Base-by-base conservation (phyloP, 2,888 invertebrate species). In the Hemistola chrysoprasaria region DNA sequence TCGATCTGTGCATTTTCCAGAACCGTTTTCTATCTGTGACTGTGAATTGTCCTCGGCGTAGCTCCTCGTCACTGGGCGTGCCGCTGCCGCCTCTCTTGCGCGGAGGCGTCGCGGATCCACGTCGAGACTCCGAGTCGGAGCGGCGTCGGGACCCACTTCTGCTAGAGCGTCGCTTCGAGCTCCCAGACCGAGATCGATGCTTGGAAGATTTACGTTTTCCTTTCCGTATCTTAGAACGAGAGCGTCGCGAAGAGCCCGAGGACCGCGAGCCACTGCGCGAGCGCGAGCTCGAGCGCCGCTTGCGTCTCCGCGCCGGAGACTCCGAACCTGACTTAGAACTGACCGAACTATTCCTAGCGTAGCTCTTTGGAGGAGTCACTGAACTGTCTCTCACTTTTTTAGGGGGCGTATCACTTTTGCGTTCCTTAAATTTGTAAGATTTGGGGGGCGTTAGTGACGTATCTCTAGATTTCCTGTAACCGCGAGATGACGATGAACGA, bases 31-130 rank as follows among this genome's bases (percentile, higher is more conserved):
- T 72, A 45, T 88, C 88, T 1, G 80, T 80, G 3, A 87, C 87
- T 1, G 88, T 87, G 50, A 88, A 88, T 48, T 88, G 88, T 0
- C 88, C 87, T 8, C 86, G 79, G 1, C 86, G 72, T 47, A 79
- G 70, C 47, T 80, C 80, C 27, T 83, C 85, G 1, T 85, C 81
- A 47, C 81, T 82, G 1, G 70, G 71, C 1, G 75, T 66, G n/a
- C 66, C 70, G 26, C 74, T 74, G 11, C 71, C 71, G 5, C 84
- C 71, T 4, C 59, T 59, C 28, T 67, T 65, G 11, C 59, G 63
- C 1, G 79, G 71, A 11, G 62, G 64, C 1, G 79, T 70, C n/a
- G 11, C 26, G 1, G 68, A 65, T 8, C 61, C 51, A 51, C 70
- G 67, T 45, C 60, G 58, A 7, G 56, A 56, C 40, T 60, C 48